phyloP scores from a whole-genome alignment of 2,797 vertebrate species.

The Peromyscus melanophrys region DNA sequence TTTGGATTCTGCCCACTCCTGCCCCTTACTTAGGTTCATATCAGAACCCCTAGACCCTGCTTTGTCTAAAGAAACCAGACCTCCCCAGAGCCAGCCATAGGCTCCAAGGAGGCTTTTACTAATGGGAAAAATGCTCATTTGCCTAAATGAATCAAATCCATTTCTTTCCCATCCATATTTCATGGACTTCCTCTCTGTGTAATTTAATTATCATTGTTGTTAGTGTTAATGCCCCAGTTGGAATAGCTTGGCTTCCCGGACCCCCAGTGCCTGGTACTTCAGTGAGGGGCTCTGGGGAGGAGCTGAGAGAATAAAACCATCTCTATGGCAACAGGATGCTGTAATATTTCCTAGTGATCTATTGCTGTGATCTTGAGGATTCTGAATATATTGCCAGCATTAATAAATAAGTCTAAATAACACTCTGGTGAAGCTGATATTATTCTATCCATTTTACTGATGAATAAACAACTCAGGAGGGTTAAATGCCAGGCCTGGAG shows the following conservation, averaged over 20 bases:
- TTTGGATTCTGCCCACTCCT: neutral
- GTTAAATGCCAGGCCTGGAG: neutral
- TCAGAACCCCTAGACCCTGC: neutral
- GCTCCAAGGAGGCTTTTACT: slow-evolving; percentile 67
- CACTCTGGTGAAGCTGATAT: slow-evolving; percentile 75
- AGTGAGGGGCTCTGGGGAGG: neutral
- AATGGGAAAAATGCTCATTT: slow-evolving; percentile 77
- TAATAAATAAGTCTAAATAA: slow-evolving; percentile 79
- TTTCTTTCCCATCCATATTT: slow-evolving; percentile 82
- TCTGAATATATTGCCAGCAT: slow-evolving; percentile 74
- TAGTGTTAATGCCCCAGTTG: slow-evolving; percentile 71
- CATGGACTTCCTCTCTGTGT: slow-evolving; percentile 78
- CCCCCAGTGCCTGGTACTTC: slow-evolving; percentile 23
- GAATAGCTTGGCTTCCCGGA: slow-evolving; percentile 25
- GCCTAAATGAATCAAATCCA: slow-evolving; percentile 81
- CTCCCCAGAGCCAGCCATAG: neutral
- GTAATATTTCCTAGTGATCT: slow-evolving; percentile 78
- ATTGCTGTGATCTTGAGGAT: slow-evolving; percentile 80
- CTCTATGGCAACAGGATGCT: slow-evolving; percentile 68
- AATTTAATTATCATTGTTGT: slow-evolving; percentile 81
- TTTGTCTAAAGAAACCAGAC: slow-evolving; percentile 52
- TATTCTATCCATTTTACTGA: slow-evolving; percentile 80
- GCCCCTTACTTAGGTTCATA: neutral
- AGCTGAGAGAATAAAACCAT: slow-evolving; percentile 23
- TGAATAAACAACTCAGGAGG: slow-evolving; percentile 54